Evolutionary conservation across 2,888 invertebrate species (phyloP), one percentile per base, ranked within the genome.

Genomic region (Periphyllus acericola): DNA sequence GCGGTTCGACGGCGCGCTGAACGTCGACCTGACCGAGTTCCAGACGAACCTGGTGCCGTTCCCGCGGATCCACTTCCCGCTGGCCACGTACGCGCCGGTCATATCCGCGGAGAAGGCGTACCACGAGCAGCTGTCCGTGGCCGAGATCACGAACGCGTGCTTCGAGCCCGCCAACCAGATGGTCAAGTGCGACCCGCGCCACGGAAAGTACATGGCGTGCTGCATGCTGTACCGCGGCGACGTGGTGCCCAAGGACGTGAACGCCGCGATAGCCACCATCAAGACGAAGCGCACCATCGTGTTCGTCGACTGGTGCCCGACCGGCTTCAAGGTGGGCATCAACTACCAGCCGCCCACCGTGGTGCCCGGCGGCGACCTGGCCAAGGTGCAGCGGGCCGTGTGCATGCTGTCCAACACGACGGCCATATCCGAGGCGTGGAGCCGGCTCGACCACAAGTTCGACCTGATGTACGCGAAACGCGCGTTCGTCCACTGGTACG

Each of bases 341-440:
- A 90, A 90, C 88, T 90, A 90, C 76, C 90, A 90, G 83, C 90
- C 97, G 89, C 96, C 96, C 52, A 96, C 96, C 90, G 97, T 97
- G 55, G 97, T 98, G 84, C 98, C 98, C n/a, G 97, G 97, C 14
- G 98, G 97, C 52, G 98, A 98, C 92, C 92, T 97, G 92, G 97
- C 98, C 90, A 98, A 97, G 93, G 97, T 98, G 52, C 97, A 97
- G 92, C 95, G 98, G 91, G 98, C 98, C 90, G 97, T 98, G 66
- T 98, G 98, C 95, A 98, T 98, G 98, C 94, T 98, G 93, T 97
- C 97, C 92, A 98, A 98, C 93, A 98, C 98, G 90, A 98, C 98
- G 29, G 97, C 98, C 52, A 94, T 94, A 90, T 94, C 94, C 17
- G 94, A 94, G 90, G 94, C 94, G 29, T 94, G 94, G 94, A 93